Percentiles rank a stretch among this genome's conserved stretches.
Evolutionary conservation across 2,113 vertebrate genomes (phyloP).

Genomic region (Pseudorasbora parva): DNA sequence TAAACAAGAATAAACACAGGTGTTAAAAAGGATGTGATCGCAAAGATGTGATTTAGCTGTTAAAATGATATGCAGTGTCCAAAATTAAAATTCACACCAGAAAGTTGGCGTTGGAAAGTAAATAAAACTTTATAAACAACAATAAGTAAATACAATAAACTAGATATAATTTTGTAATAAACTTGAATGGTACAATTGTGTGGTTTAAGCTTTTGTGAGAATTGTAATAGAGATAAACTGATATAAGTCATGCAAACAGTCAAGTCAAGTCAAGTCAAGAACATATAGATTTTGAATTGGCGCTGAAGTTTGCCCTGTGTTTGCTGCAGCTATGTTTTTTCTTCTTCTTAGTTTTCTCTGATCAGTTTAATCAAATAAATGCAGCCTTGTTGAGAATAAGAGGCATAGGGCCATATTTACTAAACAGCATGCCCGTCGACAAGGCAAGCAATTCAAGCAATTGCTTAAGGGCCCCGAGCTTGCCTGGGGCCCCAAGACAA

Average conservation of each 20-base stretch:
- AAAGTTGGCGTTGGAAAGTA: not conserved
- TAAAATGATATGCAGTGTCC: not conserved
- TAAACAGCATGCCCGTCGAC: too few relatives aligned
- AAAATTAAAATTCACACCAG: constrained; percentile 62
- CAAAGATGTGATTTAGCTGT: not conserved
- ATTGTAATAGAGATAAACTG: not conserved
- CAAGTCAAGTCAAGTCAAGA: not conserved
- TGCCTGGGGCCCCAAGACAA: too few relatives aligned
- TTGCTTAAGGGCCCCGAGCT: too few relatives aligned
- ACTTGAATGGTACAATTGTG: not conserved
- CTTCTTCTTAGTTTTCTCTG: too few relatives aligned
- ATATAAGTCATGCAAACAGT: not conserved
- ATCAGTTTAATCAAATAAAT: too few relatives aligned
- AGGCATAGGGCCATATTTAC: too few relatives aligned
- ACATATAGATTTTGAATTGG: too few relatives aligned
- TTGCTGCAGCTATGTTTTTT: too few relatives aligned
- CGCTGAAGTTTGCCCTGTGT: too few relatives aligned
- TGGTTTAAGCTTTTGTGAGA: not conserved
- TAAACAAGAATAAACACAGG: not conserved
- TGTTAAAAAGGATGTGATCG: not conserved
- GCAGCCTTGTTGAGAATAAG: too few relatives aligned
- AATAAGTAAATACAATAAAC: not conserved
- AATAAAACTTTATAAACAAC: not conserved
- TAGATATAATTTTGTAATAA: too few relatives aligned
- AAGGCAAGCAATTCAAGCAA: too few relatives aligned